Evolutionary conservation across 2,113 vertebrate species (phyloP), one percentile per base, ranked within the genome.

Genomic region (Anolis sagrei): DNA sequence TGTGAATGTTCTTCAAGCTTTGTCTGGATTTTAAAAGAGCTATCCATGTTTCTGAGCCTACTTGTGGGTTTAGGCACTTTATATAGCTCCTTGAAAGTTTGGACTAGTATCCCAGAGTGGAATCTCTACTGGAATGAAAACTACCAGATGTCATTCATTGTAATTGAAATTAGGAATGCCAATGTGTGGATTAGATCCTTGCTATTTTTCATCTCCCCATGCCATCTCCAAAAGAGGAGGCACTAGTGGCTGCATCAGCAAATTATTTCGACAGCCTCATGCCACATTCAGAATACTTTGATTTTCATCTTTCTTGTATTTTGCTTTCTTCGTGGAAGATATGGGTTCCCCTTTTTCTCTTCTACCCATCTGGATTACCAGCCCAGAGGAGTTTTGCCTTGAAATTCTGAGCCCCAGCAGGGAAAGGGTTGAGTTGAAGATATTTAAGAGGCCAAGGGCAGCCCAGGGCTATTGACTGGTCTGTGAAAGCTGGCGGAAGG

Each of bases 401-500:
- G 69, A 68, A 84, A 87, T 87, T 0, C 77, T 16, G 64, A n/a
- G 68, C 72, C 0, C 0, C 51, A 34, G 89, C 77, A 8, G 77
- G 79, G 62, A 7, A n/a, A 29, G 84, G 29, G 51, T 11, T 32
- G 84, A 25, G 51, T 11, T 32, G 21, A 54, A 23, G 36, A 68
- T 54, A 19, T 84, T 74, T 1, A 2, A 84, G 69, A 86, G 83
- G 69, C 36, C 51, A 39, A 29, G 83, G 75, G 81, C 39, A 2
- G 61, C 66, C 85, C 49, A 29, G 44, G 0, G 1, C 75, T 76
- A 62, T 16, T 0, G 64, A 86, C 70, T 4, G 0, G 51, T 82
- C 49, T 23, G 11, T 0, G 0, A 18, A 0, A 2, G 76, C 87
- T 82, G 48, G 66, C 4, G 1, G 79, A 0, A 0, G 13, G 80